Percentiles rank a stretch among this genome's conserved stretches.
Conservation (phyloP, 2,797 vertebrate genomes). For the Nothura maculosa region DNA sequence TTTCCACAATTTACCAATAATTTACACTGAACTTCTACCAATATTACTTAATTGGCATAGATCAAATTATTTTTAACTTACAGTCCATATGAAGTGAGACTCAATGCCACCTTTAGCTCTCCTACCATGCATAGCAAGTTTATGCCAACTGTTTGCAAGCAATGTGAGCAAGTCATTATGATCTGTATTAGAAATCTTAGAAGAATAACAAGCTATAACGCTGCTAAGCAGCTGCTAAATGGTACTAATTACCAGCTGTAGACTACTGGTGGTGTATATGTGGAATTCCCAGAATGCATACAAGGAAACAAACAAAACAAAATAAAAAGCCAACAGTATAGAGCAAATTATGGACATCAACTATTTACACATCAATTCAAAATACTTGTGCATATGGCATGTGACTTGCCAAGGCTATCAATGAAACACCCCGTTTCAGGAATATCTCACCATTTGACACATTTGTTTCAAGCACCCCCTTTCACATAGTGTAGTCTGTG, state of each 20-base stretch:
- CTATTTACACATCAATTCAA: not conserved
- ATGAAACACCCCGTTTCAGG: not conserved
- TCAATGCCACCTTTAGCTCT: not conserved
- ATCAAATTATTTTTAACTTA: conserved; percentile 37
- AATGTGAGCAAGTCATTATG: not conserved
- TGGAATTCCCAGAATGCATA: not conserved
- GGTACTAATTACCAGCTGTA: conserved; percentile 36
- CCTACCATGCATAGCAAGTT: not conserved
- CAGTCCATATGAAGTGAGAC: not conserved
- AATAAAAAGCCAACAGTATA: not conserved
- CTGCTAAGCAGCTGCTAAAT: conserved; percentile 49
- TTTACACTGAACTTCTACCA: not conserved
- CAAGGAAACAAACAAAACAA: not conserved
- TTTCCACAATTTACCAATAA: not conserved
- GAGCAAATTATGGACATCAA: not conserved
- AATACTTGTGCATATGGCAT: fast-evolving
- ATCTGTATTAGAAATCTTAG: conserved; percentile 1
- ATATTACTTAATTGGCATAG: not conserved
- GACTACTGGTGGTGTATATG: not conserved
- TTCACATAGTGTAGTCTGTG: not conserved
- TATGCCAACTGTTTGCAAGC: conserved; percentile 25
- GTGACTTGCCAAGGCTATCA: not conserved
- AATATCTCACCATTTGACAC: not conserved
- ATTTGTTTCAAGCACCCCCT: not conserved
- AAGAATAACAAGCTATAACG: conserved; percentile 16